Base-by-base conservation (phyloP, 92 coral and sea anemone species). In the Zoanthus solanderi region DNA sequence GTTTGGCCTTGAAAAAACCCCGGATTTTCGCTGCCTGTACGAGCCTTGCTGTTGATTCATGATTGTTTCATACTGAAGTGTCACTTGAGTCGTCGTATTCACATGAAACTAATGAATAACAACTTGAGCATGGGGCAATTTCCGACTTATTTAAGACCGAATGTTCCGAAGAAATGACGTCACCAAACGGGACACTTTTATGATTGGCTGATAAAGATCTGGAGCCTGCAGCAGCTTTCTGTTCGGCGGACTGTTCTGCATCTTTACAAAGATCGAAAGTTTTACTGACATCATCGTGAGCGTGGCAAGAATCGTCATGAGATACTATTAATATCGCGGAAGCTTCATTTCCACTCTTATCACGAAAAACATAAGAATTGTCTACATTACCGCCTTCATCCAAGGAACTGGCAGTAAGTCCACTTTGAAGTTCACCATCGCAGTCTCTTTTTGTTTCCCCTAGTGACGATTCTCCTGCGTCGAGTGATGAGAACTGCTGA, bases 61-160 rank as follows among this genome's bases (percentile, higher is more conserved):
- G 74, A 23, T 67, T 67, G 72, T 16, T 52, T 60, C 84, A 91
- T 16, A 65, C 87, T 13, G 94, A 91, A 30, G 81, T 42, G 46
- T 91, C 94, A 79, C 94, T 88, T 14, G 94, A 88, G 83, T 89
- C 94, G 13, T 91, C 67, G 46, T 91, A 91, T 16, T 91, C 94
- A 48, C 92, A 84, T 3, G 89, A 91, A 2, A 91, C 94, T 48
- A 91, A 78, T n/a, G 92, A 83, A 54, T 48, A 34, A 13, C 48
- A 9, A 32, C 16, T n/a, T 48, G 65, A n/a, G 8, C 44, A 23
- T 5, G 29, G 46, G 2, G 14, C 18, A 52, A 47, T 53, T 31
- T 28, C 60, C 18, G 78, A 71, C 65, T 29, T 32, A 16, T 16
- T 58, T 72, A 9, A 3, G 17, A 74, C 90, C 13, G 65, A 77